Evolutionary conservation across 30 jellyfish, hydroid and myxozoan genomes (phyloP), one percentile per base, ranked within the genome.

Genomic region (Aurelia sp.): DNA sequence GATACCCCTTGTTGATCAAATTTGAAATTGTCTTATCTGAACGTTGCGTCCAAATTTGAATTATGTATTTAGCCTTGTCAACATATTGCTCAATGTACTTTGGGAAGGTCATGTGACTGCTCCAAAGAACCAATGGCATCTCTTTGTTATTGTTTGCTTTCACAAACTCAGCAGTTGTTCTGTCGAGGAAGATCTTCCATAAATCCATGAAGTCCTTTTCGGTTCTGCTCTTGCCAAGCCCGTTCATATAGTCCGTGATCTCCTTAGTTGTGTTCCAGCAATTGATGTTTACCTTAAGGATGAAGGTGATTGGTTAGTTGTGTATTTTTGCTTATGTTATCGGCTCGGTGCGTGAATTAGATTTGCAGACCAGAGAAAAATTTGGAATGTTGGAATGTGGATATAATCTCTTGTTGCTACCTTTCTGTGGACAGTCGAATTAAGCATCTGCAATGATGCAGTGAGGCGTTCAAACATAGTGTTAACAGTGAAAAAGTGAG

Each of bases 211-310:
- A 85, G 40, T 86, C 88, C 35, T 70, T 80, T 60, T 85, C 96
- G 24, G 86, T 75, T 65, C 87, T 63, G 22, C 80, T 89, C 41
- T 86, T 81, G n/a, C 92, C 85, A 12, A 84, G 88, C 30, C 58
- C 72, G 13, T 35, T 40, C 90, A 91, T 76, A 81, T 95, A 67
- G 31, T 73, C 79, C n/a, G 86, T 47, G 44, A 91, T 91, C 73
- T 91, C 98, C 33, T 53, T 72, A 3, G 98, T 91, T 8, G 98
- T 61, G 57, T 91, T 91, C 98, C 98, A 91, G 75, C 98, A 91
- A 51, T 81, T 81, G 11, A 91, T 62, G 90, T 91, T 85, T 13
- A 91, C 90, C 86, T 91, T 60, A 17, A 67, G 15, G 52, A 71
- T 5, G n/a, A 17, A 67, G 52, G 4, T 21, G 53, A 67, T 22